Percentiles rank a stretch among this genome's conserved stretches.
Evolutionary conservation across 1,140 invertebrate species (phyloP).

Genomic region (Anoplolepis gracilipes): DNA sequence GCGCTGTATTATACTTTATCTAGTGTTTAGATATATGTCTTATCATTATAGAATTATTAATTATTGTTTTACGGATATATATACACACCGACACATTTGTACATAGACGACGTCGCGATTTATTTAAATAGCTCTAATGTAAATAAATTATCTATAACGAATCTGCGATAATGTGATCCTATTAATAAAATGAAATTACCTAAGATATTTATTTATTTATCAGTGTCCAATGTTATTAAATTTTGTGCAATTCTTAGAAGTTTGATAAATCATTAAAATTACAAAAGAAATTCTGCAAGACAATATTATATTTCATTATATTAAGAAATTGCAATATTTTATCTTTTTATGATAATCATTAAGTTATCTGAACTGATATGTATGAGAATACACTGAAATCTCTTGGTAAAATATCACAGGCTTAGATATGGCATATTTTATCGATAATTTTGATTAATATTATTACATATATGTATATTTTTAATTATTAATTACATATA

Average conservation of each 20-base stretch:
- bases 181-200: constrained; percentile 79
- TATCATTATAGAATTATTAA: constrained; percentile 57
- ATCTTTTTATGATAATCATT: neutral
- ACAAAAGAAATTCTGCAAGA: neutral
- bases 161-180: constrained; percentile 79
- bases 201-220: constrained; percentile 39
- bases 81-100: constrained; percentile 67
- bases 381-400: neutral
- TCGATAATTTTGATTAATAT: neutral
- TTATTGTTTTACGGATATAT: constrained; percentile 59
- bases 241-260: neutral
- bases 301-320: neutral
- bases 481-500: neutral
- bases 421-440: neutral
- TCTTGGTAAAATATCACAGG: neutral
- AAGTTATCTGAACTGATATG: constrained; percentile 3
- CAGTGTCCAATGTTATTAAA: neutral
- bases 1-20: constrained; percentile 73
- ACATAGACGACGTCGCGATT: constrained; percentile 75
- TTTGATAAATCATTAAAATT: neutral
- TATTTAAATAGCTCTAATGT: constrained; percentile 80
- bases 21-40: constrained; percentile 59
- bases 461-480: neutral
- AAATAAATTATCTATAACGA: constrained; percentile 79
- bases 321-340: neutral